Percentiles rank a stretch among this genome's conserved stretches.
phyloP scores from a whole-genome alignment of 2,797 vertebrate species.

The Sciaenops ocellatus region DNA sequence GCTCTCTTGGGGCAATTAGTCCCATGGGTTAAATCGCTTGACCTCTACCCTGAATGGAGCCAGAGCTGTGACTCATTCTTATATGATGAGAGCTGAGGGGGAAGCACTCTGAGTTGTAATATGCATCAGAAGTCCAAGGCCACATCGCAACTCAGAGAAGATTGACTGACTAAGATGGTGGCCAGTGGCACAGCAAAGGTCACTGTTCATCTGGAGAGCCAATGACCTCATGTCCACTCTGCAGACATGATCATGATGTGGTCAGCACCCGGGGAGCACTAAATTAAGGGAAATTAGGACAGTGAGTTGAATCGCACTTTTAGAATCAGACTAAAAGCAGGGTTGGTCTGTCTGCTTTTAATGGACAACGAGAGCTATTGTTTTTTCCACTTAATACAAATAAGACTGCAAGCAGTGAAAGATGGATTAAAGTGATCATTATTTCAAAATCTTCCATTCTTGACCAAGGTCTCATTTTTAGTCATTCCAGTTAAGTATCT shows the following conservation, averaged over 20 bases:
- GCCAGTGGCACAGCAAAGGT: slow-evolving; percentile 63
- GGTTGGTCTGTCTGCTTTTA: slow-evolving; percentile 16
- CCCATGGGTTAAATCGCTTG: slow-evolving; percentile 71
- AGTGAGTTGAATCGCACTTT: slow-evolving; percentile 28
- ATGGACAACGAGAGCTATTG: background rate
- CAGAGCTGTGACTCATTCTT: slow-evolving; percentile 69
- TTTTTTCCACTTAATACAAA: slow-evolving; percentile 7
- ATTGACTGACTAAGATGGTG: slow-evolving; percentile 67
- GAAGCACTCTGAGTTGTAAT: slow-evolving; percentile 61
- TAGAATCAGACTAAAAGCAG: slow-evolving; percentile 7
- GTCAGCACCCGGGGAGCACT: slow-evolving; percentile 18
- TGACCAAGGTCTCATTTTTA: slow-evolving; percentile 1
- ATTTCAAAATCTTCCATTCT: background rate
- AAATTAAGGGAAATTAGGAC: slow-evolving; percentile 54
- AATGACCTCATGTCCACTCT: slow-evolving; percentile 68
- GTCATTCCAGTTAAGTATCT: background rate
- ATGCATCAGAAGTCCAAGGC: slow-evolving; percentile 71
- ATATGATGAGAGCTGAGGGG: slow-evolving; percentile 61
- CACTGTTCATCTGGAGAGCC: slow-evolving; percentile 54
- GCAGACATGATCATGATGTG: slow-evolving; percentile 49
- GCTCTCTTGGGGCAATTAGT: slow-evolving; percentile 70
- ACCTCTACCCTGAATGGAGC: slow-evolving; percentile 61
- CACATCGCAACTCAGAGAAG: slow-evolving; percentile 46
- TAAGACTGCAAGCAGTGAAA: background rate
- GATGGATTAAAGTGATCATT: background rate